phyloP scores from a whole-genome alignment of 2,797 vertebrate species.

The Ciconia nigra region DNA sequence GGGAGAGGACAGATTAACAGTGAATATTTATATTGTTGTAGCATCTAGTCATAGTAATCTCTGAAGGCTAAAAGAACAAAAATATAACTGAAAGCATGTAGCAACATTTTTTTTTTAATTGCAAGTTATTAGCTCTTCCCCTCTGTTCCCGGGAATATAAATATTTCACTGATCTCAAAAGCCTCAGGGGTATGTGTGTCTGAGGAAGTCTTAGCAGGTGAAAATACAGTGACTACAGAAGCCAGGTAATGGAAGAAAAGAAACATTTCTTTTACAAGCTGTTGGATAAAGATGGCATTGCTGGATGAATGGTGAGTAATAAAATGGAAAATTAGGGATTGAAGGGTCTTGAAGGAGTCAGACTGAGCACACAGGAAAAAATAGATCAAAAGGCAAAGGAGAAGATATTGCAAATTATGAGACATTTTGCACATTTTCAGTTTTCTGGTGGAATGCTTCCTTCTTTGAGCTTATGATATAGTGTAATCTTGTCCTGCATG shows the following conservation, averaged over 20 bases:
- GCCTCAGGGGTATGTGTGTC: not conserved
- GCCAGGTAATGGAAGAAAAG: not conserved
- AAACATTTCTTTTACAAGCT: not conserved
- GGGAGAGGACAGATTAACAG: not conserved
- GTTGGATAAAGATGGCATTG: not conserved
- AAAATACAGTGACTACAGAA: not conserved
- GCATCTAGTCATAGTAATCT: not conserved
- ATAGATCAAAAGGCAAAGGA: not conserved
- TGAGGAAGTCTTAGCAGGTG: not conserved
- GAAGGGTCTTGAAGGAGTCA: not conserved
- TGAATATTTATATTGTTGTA: not conserved
- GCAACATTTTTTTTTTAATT: not conserved
- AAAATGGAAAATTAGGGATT: not conserved
- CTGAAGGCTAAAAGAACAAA: not conserved
- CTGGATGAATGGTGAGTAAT: not conserved
- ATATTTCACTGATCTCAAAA: not conserved
- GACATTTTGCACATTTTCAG: not conserved
- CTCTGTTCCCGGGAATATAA: not conserved
- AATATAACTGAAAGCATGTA: not conserved
- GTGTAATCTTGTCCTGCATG: not conserved
- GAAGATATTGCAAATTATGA: not conserved
- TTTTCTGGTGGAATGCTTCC: not conserved
- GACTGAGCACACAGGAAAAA: not conserved
- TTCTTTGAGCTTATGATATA: not conserved
- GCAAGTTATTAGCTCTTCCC: not conserved